Conservation (phyloP, 2,888 invertebrate species). For the Holacanthella duospinosa region DNA sequence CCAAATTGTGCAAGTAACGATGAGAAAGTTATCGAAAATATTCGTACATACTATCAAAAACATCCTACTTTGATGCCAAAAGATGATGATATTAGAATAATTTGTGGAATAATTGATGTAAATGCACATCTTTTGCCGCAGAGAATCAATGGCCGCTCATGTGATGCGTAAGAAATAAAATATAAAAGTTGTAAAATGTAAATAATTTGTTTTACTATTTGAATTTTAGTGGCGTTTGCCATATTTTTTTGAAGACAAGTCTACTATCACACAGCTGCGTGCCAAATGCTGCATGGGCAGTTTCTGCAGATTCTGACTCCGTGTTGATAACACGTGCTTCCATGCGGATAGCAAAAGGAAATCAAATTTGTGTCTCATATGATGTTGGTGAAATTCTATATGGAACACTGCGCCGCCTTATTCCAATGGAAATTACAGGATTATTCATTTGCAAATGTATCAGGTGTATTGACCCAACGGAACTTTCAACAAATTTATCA, state of each 20-base stretch:
- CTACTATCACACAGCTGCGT: constrained; percentile 25
- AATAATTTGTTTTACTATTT: constrained; percentile 8
- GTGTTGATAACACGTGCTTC: constrained; percentile 23
- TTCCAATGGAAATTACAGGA: constrained; percentile 28
- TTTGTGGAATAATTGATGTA: constrained; percentile 29
- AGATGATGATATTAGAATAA: constrained; percentile 19
- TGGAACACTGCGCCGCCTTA: constrained; percentile 23
- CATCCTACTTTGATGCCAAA: background rate
- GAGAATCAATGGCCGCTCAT: constrained; percentile 15
- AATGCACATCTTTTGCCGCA: constrained; percentile 30
- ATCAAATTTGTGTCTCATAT: constrained; percentile 24
- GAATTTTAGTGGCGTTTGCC: constrained; percentile 18
- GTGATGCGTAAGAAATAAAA: background rate
- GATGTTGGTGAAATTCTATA: constrained; percentile 24
- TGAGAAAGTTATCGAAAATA: constrained; percentile 26
- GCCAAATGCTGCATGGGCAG: constrained; percentile 24
- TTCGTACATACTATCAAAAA: constrained; percentile 11
- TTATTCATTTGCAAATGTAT: constrained; percentile 25
- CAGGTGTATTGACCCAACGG: constrained; percentile 26
- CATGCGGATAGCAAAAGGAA: constrained; percentile 16
- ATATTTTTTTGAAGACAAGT: constrained; percentile 25
- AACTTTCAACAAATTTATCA: constrained; percentile 22
- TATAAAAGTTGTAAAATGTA: background rate
- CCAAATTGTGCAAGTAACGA: constrained; percentile 25
- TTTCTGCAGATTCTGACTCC: constrained; percentile 15